phyloP scores from a whole-genome alignment of 2,888 invertebrate genomes.

The Copidosoma aretas region DNA sequence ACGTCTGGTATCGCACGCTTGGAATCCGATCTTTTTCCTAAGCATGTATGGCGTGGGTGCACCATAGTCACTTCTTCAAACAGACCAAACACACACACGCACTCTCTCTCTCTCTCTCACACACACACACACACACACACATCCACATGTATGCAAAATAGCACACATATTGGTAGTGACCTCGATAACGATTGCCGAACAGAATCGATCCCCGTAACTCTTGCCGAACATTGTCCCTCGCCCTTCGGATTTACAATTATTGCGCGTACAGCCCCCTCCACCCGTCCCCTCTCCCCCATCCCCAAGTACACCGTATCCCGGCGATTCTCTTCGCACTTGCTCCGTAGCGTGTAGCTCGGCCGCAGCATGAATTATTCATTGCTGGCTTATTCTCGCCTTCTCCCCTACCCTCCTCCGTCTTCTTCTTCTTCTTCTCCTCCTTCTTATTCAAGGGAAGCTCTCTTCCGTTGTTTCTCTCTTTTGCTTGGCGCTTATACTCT shows the following conservation, averaged over 20 bases:
- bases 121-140: constrained; percentile 5
- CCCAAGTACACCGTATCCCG: constrained; percentile 2
- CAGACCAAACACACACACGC: too few species aligned
- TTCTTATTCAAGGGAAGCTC: not conserved
- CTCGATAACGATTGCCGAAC: constrained; percentile 47
- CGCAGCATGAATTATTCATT: constrained; percentile 38
- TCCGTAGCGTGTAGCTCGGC: not conserved
- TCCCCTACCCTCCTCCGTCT: not conserved
- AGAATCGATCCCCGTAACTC: constrained; percentile 41
- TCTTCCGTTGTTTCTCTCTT: not conserved
- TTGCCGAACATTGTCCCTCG: constrained; percentile 44
- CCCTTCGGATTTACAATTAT: constrained; percentile 36
- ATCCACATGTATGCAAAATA: constrained; percentile 31
- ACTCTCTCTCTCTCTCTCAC: constrained; percentile 37
- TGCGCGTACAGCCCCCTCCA: not conserved
- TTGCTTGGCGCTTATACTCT: not conserved
- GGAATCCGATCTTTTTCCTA: constrained; percentile 28
- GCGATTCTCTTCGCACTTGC: constrained; percentile 11
- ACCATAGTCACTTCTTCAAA: too few species aligned
- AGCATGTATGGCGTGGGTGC: not conserved
- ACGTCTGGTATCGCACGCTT: not conserved
- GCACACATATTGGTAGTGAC: constrained; percentile 42
- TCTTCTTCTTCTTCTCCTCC: constrained; percentile 3
- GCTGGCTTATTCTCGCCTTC: constrained; percentile 6
- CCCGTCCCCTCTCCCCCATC: too few species aligned